phyloP scores from a whole-genome alignment of 1,140 invertebrate species.

The Apocrypta bakeri region DNA sequence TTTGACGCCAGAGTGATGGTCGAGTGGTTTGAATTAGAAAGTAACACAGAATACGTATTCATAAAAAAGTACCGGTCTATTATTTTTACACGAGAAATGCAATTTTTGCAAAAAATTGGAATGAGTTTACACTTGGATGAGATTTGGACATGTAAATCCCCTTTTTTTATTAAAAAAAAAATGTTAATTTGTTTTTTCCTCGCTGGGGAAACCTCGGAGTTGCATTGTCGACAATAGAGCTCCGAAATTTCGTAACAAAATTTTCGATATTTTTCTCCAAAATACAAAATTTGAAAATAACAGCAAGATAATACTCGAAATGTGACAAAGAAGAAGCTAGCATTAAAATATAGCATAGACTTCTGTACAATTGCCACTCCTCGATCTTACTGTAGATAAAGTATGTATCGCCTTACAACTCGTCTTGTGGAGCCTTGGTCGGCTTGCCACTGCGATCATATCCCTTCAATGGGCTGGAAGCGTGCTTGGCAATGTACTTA shows the following conservation, averaged over 20 bases:
- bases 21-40: background rate
- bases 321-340: background rate
- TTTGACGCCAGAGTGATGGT: background rate
- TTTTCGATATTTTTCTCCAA: background rate
- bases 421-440: slow-evolving; percentile 81
- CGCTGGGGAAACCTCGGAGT: background rate
- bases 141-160: background rate
- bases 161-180: background rate
- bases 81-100: background rate
- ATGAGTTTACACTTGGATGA: slow-evolving; percentile 6
- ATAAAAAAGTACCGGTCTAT: background rate
- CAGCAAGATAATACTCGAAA: background rate
- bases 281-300: background rate
- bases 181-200: background rate
- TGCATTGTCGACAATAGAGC: background rate
- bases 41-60: slow-evolving; percentile 7
- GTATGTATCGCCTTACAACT: slow-evolving; percentile 75
- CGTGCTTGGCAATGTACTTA: slow-evolving; percentile 95
- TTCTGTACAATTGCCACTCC: background rate
- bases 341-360: slow-evolving; percentile 26
- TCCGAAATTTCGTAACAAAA: no score
- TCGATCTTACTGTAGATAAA: background rate
- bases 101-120: background rate
- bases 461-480: slow-evolving; percentile 90
- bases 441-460: slow-evolving; percentile 92